These are phyloP conservation scores for Thymelicus lineola DNA, from an alignment of 2,888 invertebrate species.

Conservation along the genomic window DNA sequence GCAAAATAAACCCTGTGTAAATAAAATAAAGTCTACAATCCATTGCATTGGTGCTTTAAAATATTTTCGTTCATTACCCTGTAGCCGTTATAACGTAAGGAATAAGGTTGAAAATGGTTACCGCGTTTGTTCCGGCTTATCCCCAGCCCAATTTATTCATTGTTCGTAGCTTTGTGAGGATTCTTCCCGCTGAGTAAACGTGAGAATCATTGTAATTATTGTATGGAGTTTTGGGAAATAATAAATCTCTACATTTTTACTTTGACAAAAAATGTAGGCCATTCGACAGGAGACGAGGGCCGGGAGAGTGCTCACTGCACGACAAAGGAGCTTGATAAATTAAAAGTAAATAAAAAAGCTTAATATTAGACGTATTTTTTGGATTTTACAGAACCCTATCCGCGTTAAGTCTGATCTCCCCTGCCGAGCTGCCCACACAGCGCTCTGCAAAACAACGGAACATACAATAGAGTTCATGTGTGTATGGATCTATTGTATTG, in stretches of 20 bases:
- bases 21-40: not conserved
- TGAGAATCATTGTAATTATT: slow-evolving; percentile 37
- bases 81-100: slow-evolving; percentile 1
- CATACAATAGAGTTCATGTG: too few relatives aligned
- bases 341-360: slow-evolving; percentile 17
- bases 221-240: slow-evolving; percentile 34
- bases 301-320: slow-evolving; percentile 1
- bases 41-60: not conserved
- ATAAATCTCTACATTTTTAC: slow-evolving; percentile 32
- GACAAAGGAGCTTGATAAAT: slow-evolving; percentile 22
- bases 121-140: slow-evolving; percentile 17
- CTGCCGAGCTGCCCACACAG: too few relatives aligned
- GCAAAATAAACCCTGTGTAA: not conserved
- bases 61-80: slow-evolving; percentile 12
- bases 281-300: slow-evolving; percentile 24
- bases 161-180: slow-evolving; percentile 34
- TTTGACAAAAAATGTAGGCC: slow-evolving; percentile 30
- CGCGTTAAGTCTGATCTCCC: too few relatives aligned
- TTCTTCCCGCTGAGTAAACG: slow-evolving; percentile 38
- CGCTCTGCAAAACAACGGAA: too few relatives aligned
- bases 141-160: slow-evolving; percentile 32
- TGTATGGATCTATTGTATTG: too few relatives aligned
- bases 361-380: not conserved
- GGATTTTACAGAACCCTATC: too few relatives aligned
- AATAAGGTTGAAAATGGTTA: slow-evolving; percentile 28